These are phyloP conservation scores for Hydroisotoma schaefferi DNA, from an alignment of 2,888 invertebrate genomes.

Conservation along the genomic window DNA sequence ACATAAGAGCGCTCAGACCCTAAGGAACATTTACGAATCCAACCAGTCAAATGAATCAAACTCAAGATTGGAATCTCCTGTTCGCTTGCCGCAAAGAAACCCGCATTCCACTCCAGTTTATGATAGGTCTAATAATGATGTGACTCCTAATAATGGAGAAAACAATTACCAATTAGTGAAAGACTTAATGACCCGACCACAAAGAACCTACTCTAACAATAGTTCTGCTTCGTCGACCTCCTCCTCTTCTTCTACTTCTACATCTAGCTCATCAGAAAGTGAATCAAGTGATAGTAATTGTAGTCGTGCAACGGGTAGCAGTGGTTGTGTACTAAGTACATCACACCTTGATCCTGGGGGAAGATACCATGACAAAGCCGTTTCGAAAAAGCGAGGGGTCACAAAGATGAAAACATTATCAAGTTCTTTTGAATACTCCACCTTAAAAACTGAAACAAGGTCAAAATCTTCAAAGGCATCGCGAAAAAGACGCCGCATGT, in stretches of 20 bases:
- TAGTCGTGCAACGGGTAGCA: too few species aligned
- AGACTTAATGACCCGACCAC: conserved; percentile 29
- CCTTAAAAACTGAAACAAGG: too few species aligned
- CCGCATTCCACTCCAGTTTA: conserved; percentile 23
- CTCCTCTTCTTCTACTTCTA: neutral
- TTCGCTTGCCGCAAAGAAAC: conserved; percentile 15
- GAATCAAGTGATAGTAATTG: neutral
- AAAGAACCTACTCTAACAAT: neutral
- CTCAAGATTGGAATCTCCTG: neutral
- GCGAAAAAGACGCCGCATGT: neutral
- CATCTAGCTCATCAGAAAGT: conserved; percentile 9
- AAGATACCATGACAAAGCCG: neutral
- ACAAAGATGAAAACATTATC: neutral
- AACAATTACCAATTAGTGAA: conserved; percentile 20
- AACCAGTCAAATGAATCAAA: neutral
- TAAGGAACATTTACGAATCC: neutral
- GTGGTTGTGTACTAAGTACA: too few species aligned
- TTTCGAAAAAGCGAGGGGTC: neutral
- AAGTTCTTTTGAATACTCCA: neutral
- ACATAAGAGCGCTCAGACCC: neutral
- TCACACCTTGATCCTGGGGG: neutral
- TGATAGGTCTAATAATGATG: conserved; percentile 26
- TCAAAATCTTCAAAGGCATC: neutral
- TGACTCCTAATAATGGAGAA: conserved; percentile 4
- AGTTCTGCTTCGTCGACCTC: conserved; percentile 11